These are phyloP conservation scores for Hemithea aestivaria DNA, from an alignment of 2,888 invertebrate genomes.

Conservation along the genomic window DNA sequence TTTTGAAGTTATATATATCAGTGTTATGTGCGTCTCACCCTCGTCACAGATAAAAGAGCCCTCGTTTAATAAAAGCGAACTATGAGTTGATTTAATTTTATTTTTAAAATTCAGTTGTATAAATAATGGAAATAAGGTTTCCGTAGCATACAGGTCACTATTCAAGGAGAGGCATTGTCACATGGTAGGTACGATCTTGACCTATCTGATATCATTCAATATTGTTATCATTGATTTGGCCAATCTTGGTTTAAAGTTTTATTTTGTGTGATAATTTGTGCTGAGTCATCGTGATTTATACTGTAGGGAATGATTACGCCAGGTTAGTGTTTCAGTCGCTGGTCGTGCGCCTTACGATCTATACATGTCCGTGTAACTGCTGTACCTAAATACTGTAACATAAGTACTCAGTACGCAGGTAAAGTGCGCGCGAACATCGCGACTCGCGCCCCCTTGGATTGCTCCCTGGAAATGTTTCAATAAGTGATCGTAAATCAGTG, in stretches of 20 bases:
- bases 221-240: background rate
- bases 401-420: background rate
- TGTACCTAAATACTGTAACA: background rate
- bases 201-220: too few species aligned
- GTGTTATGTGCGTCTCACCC: too few species aligned
- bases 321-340: constrained; percentile 9
- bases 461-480: constrained; percentile 1
- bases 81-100: too few species aligned
- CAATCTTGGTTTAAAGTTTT: constrained; percentile 2
- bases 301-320: background rate
- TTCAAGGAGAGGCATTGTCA: too few species aligned
- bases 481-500: constrained; percentile 5
- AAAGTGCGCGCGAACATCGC: constrained; percentile 8
- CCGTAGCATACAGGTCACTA: too few species aligned
- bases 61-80: too few species aligned
- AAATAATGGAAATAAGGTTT: too few species aligned
- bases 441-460: constrained; percentile 5
- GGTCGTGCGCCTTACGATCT: constrained; percentile 6
- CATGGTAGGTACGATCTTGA: too few species aligned
- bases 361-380: too few species aligned
- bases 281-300: constrained; percentile 38
- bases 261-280: constrained; percentile 27
- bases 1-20: too few species aligned
- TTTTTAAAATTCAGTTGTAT: too few species aligned
- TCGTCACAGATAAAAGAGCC: too few species aligned